A percentile compares a stretch with the other conserved stretches of the same genome.
Evolutionary conservation across 2,113 vertebrate species (phyloP).

Genomic region (Natator depressus): DNA sequence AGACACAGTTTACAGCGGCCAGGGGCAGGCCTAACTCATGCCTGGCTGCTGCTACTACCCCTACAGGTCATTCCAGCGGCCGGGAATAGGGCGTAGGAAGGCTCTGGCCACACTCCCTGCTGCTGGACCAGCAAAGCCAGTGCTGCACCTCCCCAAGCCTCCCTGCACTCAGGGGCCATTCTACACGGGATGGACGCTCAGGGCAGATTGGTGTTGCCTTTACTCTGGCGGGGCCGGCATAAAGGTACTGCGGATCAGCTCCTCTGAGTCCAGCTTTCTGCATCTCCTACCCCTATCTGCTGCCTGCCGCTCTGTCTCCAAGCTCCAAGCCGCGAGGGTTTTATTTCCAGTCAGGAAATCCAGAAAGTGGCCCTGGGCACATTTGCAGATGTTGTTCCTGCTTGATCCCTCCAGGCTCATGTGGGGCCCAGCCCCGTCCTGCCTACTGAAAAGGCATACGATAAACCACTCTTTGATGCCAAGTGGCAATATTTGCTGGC

Average conservation of each 20-base stretch:
- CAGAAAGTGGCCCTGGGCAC: neutral
- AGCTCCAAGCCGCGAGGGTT: fast-evolving
- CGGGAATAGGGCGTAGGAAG: neutral
- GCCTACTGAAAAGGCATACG: neutral
- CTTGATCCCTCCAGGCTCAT: neutral
- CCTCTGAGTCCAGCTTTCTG: fast-evolving
- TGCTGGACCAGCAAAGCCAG: too few relatives aligned
- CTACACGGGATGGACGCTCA: neutral
- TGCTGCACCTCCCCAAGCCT: neutral
- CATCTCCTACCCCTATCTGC: neutral
- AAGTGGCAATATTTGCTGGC: neutral
- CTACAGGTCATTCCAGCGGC: neutral
- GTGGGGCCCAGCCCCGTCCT: neutral
- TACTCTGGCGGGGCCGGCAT: neutral
- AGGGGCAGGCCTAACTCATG: neutral
- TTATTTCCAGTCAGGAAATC: neutral
- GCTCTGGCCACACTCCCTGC: neutral
- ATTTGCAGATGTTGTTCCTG: neutral
- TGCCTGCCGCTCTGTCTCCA: neutral
- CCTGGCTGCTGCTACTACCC: neutral
- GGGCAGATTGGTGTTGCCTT: neutral
- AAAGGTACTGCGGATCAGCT: neutral
- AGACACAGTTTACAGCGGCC: neutral
- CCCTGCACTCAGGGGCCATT: neutral
- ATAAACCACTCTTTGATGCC: neutral